phyloP scores from a whole-genome alignment of 2,113 vertebrate genomes.

The Eretmodus cyanostictus region DNA sequence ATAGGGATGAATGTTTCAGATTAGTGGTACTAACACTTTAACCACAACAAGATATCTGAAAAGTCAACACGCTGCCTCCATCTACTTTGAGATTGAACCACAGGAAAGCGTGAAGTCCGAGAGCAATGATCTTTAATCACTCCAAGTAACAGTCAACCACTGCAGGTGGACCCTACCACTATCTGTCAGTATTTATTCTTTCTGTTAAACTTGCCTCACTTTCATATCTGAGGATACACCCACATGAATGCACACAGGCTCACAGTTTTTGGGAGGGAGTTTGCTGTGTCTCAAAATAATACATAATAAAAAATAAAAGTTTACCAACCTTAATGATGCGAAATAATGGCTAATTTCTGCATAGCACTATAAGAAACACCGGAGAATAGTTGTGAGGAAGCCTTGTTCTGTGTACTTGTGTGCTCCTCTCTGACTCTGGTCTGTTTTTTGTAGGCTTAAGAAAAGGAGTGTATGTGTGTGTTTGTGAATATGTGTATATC shows the following conservation, averaged over 20 bases:
- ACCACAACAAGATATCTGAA: background rate
- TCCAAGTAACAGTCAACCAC: background rate
- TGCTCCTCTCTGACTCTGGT: background rate
- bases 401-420: background rate
- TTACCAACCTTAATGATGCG: background rate
- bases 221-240: background rate
- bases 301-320: background rate
- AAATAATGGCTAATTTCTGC: slow-evolving; percentile 32
- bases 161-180: background rate
- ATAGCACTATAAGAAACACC: background rate
- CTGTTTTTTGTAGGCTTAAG: background rate
- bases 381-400: background rate
- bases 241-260: background rate
- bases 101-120: background rate
- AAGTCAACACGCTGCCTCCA: background rate
- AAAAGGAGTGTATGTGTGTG: background rate
- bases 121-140: background rate
- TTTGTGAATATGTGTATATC: slow-evolving; percentile 24
- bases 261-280: background rate
- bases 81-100: background rate
- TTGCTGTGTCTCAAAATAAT: slow-evolving; percentile 8
- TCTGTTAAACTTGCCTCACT: background rate
- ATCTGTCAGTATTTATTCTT: background rate
- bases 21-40: background rate
- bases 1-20: background rate